A percentile compares a stretch with the other conserved stretches of the same genome.
phyloP scores from a whole-genome alignment of 1,140 invertebrate species.

The Heliconius congener region DNA sequence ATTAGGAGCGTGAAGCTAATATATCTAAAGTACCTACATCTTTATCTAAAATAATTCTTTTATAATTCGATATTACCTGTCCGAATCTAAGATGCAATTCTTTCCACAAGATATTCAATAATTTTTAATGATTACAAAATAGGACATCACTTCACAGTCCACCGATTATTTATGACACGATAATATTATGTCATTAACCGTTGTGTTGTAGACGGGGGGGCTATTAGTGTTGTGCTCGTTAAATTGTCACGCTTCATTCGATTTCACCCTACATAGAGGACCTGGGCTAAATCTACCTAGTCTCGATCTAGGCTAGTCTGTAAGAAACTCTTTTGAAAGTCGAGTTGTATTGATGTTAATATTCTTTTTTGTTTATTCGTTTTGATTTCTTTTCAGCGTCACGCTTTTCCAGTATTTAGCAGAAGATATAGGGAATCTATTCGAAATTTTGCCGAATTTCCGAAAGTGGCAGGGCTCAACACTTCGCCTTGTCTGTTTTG shows the following conservation, averaged over 20 bases:
- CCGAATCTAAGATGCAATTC: background rate
- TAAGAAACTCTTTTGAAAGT: background rate
- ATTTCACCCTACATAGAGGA: slow-evolving; percentile 1
- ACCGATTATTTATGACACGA: background rate
- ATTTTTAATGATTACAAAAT: background rate
- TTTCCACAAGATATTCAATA: background rate
- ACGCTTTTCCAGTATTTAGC: too few relatives aligned
- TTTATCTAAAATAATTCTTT: background rate
- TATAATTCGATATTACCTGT: background rate
- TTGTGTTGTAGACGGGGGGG: background rate
- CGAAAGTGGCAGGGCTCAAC: too few relatives aligned
- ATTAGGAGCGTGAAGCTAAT: too few relatives aligned
- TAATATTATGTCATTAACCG: slow-evolving; percentile 4
- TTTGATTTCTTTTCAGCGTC: background rate
- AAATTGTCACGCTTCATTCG: slow-evolving; percentile 15
- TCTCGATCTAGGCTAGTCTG: background rate
- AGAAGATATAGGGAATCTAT: too few relatives aligned
- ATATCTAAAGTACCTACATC: too few relatives aligned
- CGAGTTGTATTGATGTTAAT: background rate
- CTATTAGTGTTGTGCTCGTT: slow-evolving; percentile 12
- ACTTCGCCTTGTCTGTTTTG: too few relatives aligned
- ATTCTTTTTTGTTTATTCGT: background rate
- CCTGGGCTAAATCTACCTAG: background rate
- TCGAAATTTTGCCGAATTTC: too few relatives aligned
- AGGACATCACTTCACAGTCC: background rate